These are phyloP conservation scores for Meiosimyza platycephala DNA, from an alignment of 2,888 invertebrate species.

Conservation along the genomic window DNA sequence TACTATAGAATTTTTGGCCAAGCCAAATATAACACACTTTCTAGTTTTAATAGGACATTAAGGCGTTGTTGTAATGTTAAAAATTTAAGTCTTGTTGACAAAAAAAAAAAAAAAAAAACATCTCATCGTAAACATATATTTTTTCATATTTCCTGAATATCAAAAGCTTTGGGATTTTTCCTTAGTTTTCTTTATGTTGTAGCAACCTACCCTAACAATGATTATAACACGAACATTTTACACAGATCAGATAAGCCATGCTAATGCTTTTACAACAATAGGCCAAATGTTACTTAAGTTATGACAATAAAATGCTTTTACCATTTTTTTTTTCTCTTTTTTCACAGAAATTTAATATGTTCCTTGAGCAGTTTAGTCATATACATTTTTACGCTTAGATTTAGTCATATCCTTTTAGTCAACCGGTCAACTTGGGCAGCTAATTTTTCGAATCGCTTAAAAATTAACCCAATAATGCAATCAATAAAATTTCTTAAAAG, in stretches of 20 bases:
- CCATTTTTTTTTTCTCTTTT: neutral
- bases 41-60: no score
- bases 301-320: slow-evolving; percentile 45
- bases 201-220: no score
- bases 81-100: no score
- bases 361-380: neutral
- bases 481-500: slow-evolving; percentile 49
- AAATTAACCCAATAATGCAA: slow-evolving; percentile 28
- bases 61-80: no score
- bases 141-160: neutral
- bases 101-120: no score
- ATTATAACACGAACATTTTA: neutral
- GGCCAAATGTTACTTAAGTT: neutral
- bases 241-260: slow-evolving; percentile 16
- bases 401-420: neutral
- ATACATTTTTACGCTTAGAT: no score
- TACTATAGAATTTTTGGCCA: no score
- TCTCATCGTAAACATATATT: neutral
- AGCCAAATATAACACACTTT: no score
- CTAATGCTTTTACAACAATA: neutral
- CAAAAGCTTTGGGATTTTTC: neutral
- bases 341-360: no score
- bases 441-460: neutral
- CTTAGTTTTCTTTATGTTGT: no score
- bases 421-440: no score